A percentile compares a stretch with the other conserved stretches of the same genome.
These are phyloP conservation scores for Haemorhous mexicanus DNA, from an alignment of 2,113 vertebrate species.

Conservation along the genomic window DNA sequence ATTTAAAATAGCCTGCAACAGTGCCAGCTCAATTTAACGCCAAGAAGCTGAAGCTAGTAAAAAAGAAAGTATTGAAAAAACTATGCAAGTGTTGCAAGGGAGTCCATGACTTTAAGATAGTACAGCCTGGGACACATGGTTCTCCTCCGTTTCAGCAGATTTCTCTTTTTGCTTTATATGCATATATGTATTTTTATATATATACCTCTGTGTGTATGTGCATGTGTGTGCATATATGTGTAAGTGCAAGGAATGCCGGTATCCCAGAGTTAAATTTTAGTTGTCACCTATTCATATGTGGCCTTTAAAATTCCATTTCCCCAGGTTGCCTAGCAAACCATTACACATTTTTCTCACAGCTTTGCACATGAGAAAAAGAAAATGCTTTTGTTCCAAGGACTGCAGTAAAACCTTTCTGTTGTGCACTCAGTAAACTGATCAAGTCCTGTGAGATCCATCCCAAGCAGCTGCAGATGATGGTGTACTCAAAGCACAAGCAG, in stretches of 20 bases:
- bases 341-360: not conserved
- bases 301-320: not conserved
- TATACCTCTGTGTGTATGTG: rapidly evolving
- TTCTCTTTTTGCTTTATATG: not conserved
- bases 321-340: not conserved
- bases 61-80: not conserved
- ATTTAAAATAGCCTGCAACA: conserved; percentile 26
- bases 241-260: not conserved
- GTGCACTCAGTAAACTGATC: not conserved
- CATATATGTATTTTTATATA: not conserved
- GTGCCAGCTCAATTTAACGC: conserved; percentile 16
- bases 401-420: not conserved
- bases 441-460: not conserved
- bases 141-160: not conserved
- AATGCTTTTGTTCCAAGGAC: not conserved
- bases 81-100: not conserved
- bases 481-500: not conserved
- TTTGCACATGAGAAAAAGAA: not conserved
- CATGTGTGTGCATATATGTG: no score
- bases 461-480: not conserved
- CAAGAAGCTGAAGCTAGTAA: not conserved
- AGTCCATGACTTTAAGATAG: not conserved
- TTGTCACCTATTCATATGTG: not conserved
- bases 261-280: not conserved
- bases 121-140: not conserved